phyloP scores from a whole-genome alignment of 2,113 vertebrate genomes.

The Phaethon lepturus region DNA sequence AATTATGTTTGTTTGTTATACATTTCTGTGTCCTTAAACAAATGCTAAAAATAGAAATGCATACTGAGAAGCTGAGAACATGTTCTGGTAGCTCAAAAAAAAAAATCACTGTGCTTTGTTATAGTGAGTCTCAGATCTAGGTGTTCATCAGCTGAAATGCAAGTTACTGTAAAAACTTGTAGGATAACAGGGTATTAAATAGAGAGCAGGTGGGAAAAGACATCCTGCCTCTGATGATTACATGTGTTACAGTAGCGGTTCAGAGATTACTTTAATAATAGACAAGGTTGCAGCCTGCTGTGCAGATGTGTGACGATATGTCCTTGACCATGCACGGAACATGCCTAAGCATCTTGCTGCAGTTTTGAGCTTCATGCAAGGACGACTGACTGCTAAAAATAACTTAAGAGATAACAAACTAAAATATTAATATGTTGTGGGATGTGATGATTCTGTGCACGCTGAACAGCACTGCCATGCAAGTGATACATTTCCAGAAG shows the following conservation, averaged over 20 bases:
- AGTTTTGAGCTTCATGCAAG: background rate
- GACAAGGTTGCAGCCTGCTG: constrained; percentile 13
- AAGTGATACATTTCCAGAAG: background rate
- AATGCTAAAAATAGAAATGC: background rate
- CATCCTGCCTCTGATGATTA: background rate
- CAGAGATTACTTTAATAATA: constrained; percentile 23
- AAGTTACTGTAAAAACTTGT: background rate
- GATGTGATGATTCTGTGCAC: background rate
- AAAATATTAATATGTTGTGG: constrained; percentile 28
- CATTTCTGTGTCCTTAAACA: background rate
- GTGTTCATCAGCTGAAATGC: background rate
- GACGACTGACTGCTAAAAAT: constrained; percentile 30
- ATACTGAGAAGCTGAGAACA: background rate
- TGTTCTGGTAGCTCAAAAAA: background rate
- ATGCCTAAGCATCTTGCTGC: background rate
- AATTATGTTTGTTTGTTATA: background rate
- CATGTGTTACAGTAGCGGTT: background rate
- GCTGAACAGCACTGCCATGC: background rate
- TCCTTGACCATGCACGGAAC: constrained; percentile 7
- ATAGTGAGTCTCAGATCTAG: background rate
- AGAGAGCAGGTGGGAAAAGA: constrained; percentile 15
- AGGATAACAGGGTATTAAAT: background rate
- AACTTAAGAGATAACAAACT: background rate
- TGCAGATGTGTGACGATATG: background rate
- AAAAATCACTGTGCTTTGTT: background rate